phyloP scores from a whole-genome alignment of 2,113 vertebrate genomes.

The Tragelaphus scriptus region DNA sequence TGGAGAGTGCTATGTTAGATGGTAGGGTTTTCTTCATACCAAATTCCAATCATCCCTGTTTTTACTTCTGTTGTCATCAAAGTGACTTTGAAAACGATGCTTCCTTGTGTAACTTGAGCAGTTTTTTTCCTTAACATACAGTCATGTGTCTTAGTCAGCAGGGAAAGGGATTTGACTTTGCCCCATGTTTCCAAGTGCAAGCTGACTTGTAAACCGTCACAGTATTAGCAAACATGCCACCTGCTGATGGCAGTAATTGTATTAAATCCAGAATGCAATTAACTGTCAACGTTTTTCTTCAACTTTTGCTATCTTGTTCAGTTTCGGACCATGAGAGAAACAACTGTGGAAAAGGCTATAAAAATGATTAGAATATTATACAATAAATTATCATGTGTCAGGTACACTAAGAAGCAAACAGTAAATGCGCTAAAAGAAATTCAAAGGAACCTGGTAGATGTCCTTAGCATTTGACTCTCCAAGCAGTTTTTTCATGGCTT shows the following conservation, averaged over 20 bases:
- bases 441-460: neutral
- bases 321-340: conserved; percentile 34
- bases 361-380: conserved; percentile 37
- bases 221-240: neutral
- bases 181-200: neutral
- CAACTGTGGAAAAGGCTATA: conserved; percentile 5
- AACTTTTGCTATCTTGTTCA: conserved; percentile 37
- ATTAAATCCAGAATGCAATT: conserved; percentile 11
- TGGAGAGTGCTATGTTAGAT: neutral
- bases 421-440: neutral
- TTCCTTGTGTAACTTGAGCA: neutral
- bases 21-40: neutral
- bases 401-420: neutral
- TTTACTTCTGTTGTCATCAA: neutral
- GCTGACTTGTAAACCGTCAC: neutral
- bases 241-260: neutral
- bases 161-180: too few species aligned
- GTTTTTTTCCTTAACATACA: neutral
- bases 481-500: neutral
- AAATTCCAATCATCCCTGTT: neutral
- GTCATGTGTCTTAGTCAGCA: neutral
- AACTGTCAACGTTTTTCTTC: conserved; percentile 24
- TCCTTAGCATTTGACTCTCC: neutral
- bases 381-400: conserved; percentile 30
- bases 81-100: neutral